Evolutionary conservation across 2,888 invertebrate species (phyloP), one percentile per base, ranked within the genome.

Genomic region (Notocelia uddmanniana): DNA sequence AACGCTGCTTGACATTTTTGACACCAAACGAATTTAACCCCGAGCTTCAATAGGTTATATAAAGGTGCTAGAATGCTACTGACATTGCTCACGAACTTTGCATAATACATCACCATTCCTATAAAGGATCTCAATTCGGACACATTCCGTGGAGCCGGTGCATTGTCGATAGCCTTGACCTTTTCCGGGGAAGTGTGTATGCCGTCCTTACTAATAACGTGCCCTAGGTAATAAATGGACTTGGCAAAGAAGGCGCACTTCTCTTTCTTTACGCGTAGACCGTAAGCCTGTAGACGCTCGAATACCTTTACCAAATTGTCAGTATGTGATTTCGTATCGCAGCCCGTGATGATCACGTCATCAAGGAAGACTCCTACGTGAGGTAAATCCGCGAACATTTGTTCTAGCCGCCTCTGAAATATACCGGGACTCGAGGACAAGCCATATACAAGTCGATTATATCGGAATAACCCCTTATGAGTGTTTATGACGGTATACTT

Each of bases 281-380:
- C 74, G 55, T 52, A 26, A 3, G n/a, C 2, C 23, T 70, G 3
- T n/a, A 75, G 34, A 3, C 74, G 41, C 3, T 62, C 31, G 50
- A 75, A 74, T 3, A 79, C 78, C 9, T 73, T 58, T 59, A 68
- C 1, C 23, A 78, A 60, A 3, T 67, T 76, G 0, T 11, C n/a
- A 0, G 76, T 8, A 10, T 78, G 77, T 2, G 55, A 15, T 5
- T 73, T 0, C 75, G 74, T 1, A 76, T 74, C 21, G n/a, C 0
- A 1, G 15, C 2, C 74, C 74, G 74, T 64, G n/a, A 74, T 66
- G 31, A 74, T 72, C 8, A 74, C 26, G 48, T 74, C 74, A 18
- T 74, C 74, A 13, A 68, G 13, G 21, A 78, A 79, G 0, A 76
- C 74, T 0, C 76, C 76, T 0, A 77, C 78, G 0, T 45, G 1